Evolutionary conservation across 2,888 invertebrate genomes (phyloP).

Genomic region (Cloeon dipterum): DNA sequence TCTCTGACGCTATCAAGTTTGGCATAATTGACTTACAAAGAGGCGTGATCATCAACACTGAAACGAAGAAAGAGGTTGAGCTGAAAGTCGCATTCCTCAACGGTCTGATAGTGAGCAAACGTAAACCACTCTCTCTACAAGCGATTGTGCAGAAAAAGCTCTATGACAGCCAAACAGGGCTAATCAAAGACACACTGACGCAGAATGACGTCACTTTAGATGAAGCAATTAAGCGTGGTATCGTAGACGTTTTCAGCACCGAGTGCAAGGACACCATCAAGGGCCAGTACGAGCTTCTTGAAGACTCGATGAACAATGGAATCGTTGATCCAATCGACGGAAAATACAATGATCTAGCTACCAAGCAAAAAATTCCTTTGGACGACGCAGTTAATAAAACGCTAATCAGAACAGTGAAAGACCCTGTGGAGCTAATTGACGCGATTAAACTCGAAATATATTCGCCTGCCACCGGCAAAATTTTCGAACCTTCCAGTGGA

Average conservation of each 20-base stretch:
- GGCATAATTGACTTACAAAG: conserved; percentile 53
- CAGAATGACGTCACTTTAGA: conserved; percentile 47
- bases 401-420: conserved; percentile 42
- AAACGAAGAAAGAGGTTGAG: conserved; percentile 41
- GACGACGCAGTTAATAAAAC: conserved; percentile 44
- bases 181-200: conserved; percentile 52
- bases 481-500: conserved; percentile 55
- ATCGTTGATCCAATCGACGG: conserved; percentile 46
- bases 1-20: conserved; percentile 59
- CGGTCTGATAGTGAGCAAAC: conserved; percentile 46
- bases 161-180: conserved; percentile 56
- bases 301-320: conserved; percentile 45
- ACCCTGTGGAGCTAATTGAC: conserved; percentile 48
- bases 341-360: conserved; percentile 23
- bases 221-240: conserved; percentile 53
- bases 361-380: conserved; percentile 8
- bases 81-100: conserved; percentile 44
- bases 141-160: conserved; percentile 59
- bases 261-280: conserved; percentile 55
- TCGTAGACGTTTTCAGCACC: conserved; percentile 60
- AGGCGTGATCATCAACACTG: conserved; percentile 44
- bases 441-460: conserved; percentile 56
- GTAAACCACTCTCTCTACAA: conserved; percentile 34
- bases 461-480: conserved; percentile 41
- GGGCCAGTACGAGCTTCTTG: conserved; percentile 44